Percentiles rank a stretch among this genome's conserved stretches.
These are phyloP conservation scores for Agrilus biguttatus DNA, from an alignment of 2,888 invertebrate genomes.

Conservation along the genomic window DNA sequence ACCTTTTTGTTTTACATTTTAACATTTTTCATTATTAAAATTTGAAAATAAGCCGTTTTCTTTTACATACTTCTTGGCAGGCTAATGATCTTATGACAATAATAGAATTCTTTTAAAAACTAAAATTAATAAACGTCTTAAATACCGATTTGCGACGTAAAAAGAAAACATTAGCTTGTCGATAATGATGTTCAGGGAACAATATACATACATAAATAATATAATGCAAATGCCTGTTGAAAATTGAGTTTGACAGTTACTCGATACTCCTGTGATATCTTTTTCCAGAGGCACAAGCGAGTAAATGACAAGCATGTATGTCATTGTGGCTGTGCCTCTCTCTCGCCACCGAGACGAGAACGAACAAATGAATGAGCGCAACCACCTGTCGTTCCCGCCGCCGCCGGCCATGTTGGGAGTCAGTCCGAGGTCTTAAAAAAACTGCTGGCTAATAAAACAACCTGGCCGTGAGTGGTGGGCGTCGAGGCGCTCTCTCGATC, in stretches of 20 bases:
- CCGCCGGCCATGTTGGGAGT: constrained; percentile 21
- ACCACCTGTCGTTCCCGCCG: constrained; percentile 11
- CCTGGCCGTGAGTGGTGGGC: constrained; percentile 14
- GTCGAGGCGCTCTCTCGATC: constrained; percentile 14
- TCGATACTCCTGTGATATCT: constrained; percentile 21
- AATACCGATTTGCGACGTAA: too few relatives aligned
- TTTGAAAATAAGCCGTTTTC: not conserved
- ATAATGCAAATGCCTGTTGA: constrained; percentile 9
- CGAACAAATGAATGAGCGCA: too few relatives aligned
- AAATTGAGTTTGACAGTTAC: constrained; percentile 7
- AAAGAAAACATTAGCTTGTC: constrained; percentile 22
- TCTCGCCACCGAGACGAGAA: constrained; percentile 10
- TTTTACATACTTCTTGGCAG: not conserved
- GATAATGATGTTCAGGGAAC: constrained; percentile 21
- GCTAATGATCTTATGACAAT: not conserved
- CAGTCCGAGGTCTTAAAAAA: constrained; percentile 21
- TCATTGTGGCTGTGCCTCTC: constrained; percentile 33
- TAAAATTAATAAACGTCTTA: too few relatives aligned
- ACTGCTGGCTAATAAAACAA: constrained; percentile 14
- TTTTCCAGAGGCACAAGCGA: constrained; percentile 34
- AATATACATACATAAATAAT: too few relatives aligned
- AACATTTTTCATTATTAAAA: not conserved
- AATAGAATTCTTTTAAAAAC: too few relatives aligned
- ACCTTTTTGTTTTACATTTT: constrained; percentile 7
- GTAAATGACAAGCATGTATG: constrained; percentile 26